These are phyloP conservation scores for Pimpla rufipes DNA, from an alignment of 2,888 invertebrate genomes.

Conservation along the genomic window DNA sequence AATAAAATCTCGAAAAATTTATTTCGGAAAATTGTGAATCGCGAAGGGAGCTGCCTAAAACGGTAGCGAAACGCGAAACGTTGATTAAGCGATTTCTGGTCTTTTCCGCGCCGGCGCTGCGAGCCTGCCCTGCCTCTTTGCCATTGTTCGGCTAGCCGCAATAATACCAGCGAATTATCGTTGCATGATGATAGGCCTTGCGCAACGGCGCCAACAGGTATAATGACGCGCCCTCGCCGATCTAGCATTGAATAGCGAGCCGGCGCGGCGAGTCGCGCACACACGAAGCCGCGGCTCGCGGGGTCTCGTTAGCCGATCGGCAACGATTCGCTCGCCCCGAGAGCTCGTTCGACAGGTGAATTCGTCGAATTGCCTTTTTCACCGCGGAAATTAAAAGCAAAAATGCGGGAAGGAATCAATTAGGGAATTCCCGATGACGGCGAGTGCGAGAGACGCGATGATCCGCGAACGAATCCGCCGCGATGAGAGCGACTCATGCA, in stretches of 20 bases:
- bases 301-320: constrained; percentile 34
- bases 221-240: constrained; percentile 57
- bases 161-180: constrained; percentile 62
- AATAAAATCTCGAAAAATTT: not conserved
- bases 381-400: not conserved
- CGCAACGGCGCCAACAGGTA: constrained; percentile 64
- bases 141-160: constrained; percentile 51
- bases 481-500: not conserved
- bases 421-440: constrained; percentile 32
- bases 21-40: not conserved
- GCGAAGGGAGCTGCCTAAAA: not conserved
- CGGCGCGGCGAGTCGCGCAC: not conserved
- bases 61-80: constrained; percentile 1
- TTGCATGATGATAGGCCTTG: constrained; percentile 58
- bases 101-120: constrained; percentile 11
- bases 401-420: constrained; percentile 37
- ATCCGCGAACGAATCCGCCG: not conserved
- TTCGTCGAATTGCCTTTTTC: constrained; percentile 17
- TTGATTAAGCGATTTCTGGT: constrained; percentile 28
- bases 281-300: too few relatives aligned
- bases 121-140: constrained; percentile 32
- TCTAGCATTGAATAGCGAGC: constrained; percentile 25
- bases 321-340: constrained; percentile 21
- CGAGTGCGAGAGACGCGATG: constrained; percentile 3
- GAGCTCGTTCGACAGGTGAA: constrained; percentile 42